phyloP scores from a whole-genome alignment of 2,113 vertebrate species.

The Eptatretus burgeri region DNA sequence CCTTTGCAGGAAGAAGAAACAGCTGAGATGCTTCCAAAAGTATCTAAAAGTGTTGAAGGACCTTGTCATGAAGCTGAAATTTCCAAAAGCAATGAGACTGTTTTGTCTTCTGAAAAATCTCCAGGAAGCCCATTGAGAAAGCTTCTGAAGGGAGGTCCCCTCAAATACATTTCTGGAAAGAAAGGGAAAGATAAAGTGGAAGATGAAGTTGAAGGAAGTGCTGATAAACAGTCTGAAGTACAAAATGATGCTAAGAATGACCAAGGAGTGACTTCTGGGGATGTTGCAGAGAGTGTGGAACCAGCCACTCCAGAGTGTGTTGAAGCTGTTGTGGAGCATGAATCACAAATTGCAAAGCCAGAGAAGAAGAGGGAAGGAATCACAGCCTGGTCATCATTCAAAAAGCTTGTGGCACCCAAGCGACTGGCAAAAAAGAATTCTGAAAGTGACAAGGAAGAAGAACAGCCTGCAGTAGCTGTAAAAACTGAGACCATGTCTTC shows the following conservation, averaged over 20 bases:
- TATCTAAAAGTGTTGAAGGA: neutral
- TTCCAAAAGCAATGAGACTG: neutral
- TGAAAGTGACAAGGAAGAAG: constrained; percentile 5
- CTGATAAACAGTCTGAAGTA: neutral
- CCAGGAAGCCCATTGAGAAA: neutral
- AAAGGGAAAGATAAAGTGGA: neutral
- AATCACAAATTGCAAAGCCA: neutral
- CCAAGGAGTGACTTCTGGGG: neutral
- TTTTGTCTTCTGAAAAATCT: neutral
- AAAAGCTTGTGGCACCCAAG: neutral
- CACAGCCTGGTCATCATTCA: constrained; percentile 5
- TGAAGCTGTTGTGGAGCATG: neutral
- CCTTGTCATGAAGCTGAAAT: neutral
- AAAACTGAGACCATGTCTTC: constrained; percentile 1
- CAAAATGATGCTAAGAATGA: neutral
- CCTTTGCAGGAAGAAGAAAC: neutral
- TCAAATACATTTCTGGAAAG: neutral
- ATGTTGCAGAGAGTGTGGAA: neutral
- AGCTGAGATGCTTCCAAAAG: neutral
- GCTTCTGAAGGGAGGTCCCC: neutral
- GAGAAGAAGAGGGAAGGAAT: constrained; percentile 5
- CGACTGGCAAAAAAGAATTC: constrained; percentile 5
- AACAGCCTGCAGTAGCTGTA: neutral
- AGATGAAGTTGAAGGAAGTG: neutral
- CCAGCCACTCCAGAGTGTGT: neutral